Evolutionary conservation across 2,888 invertebrate genomes (phyloP).

Genomic region (Dermolepida albohirtum): DNA sequence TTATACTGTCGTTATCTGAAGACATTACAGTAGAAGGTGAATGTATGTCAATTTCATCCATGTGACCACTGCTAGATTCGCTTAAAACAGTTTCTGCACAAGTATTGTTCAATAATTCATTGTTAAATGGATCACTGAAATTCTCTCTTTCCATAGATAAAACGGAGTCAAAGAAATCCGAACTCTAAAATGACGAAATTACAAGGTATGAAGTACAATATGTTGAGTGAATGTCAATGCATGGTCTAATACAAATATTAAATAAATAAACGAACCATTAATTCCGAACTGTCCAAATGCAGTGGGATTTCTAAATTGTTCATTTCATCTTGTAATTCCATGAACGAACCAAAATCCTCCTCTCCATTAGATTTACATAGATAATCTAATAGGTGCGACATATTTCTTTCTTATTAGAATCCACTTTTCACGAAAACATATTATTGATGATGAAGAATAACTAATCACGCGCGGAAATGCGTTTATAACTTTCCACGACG

Average conservation of each 20-base stretch:
- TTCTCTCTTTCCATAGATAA: conserved; percentile 74
- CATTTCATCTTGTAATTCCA: conserved; percentile 54
- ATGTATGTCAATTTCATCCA: conserved; percentile 54
- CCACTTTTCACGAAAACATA: conserved; percentile 2
- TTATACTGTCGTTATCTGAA: conserved; percentile 74
- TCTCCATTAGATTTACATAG: conserved; percentile 47
- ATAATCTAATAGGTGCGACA: conserved; percentile 51
- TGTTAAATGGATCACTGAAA: conserved; percentile 70
- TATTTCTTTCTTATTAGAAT: conserved; percentile 43
- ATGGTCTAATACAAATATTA: not conserved
- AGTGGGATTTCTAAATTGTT: conserved; percentile 59
- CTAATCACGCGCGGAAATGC: not conserved
- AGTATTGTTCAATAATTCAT: conserved; percentile 58
- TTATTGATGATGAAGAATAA: not conserved
- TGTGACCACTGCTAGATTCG: conserved; percentile 56
- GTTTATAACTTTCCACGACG: not conserved
- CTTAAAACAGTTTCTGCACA: conserved; percentile 59
- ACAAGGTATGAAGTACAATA: conserved; percentile 7
- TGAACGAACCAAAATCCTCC: conserved; percentile 42
- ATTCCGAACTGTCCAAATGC: conserved; percentile 59
- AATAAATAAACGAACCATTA: conserved; percentile 58
- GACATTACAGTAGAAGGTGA: conserved; percentile 63
- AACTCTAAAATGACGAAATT: conserved; percentile 58
- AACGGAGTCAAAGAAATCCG: conserved; percentile 76
- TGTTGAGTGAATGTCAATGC: conserved; percentile 7